Base-by-base conservation (phyloP, 2,888 invertebrate species). In the Scaptomyza tumidula region DNA sequence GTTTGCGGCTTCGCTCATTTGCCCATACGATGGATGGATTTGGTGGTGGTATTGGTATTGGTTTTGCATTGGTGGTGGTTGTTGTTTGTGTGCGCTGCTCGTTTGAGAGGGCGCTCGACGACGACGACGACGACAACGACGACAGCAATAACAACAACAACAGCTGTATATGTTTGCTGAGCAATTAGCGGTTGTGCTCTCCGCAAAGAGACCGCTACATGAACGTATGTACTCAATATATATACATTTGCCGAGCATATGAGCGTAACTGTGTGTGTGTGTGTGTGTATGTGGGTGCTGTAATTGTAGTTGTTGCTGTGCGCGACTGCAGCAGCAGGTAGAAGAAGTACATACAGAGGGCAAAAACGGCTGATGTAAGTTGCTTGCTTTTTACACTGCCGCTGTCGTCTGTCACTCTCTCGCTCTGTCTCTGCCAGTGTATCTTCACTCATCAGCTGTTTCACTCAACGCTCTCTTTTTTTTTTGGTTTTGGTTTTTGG, bases 361-460 rank as follows among this genome's bases (percentile, higher is more conserved):
- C 52, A 71, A 75, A 75, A 74, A 64, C 70, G 83, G 83, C 83
- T 84, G 83, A 84, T 84, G 86, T 83, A 84, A 84, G 86, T 86
- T 54, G 76, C 11, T 65, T 83, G 74, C 55, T 63, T 78, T 73
- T 83, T 80, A 80, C 83, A 80, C 54, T 35, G 61, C 43, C 31
- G 44, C 43, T 27, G 44, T 44, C 27, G 43, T 31, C 60, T 56
- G 55, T 59, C 54, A 24, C 45, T 49, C 39, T 37, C 24, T 48
- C 46, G 44, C 43, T 52, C 49, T 37, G 41, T 27, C n/a, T 59
- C 3, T 24, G n/a, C 11, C 4, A 7, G 4, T 7, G 9, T 57
- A 50, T 48, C 45, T 63, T 37, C 49, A 48, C 64, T 61, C 73
- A 80, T 80, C 82, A 84, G 77, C 79, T 84, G 84, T 86, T 83